phyloP scores from a whole-genome alignment of 2,888 invertebrate species.

The Folsomia manolachei region DNA sequence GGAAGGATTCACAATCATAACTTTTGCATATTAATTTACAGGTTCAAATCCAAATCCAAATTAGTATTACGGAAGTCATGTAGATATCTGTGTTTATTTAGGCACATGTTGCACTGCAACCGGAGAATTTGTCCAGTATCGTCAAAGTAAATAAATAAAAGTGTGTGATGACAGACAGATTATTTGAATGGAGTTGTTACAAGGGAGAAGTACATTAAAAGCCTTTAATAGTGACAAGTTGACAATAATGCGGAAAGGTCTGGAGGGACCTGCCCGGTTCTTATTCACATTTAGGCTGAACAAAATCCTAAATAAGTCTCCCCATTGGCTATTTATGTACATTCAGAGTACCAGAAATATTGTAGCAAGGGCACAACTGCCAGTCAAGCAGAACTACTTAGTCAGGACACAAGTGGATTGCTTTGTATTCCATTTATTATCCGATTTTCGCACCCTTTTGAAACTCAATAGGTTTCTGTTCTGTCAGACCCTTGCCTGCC shows the following conservation, averaged over 20 bases:
- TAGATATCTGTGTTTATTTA: too few relatives aligned
- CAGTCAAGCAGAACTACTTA: too few relatives aligned
- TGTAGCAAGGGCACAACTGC: too few relatives aligned
- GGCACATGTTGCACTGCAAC: too few relatives aligned
- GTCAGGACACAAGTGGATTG: not conserved
- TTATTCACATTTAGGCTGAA: too few relatives aligned
- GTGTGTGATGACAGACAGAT: conserved; percentile 12
- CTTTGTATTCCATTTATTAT: not conserved
- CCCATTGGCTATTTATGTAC: not conserved
- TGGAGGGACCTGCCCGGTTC: not conserved
- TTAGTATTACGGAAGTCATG: too few relatives aligned
- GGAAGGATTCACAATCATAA: too few relatives aligned
- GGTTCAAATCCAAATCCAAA: too few relatives aligned
- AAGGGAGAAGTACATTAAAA: conserved; percentile 17
- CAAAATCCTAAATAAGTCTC: not conserved
- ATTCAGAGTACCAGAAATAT: not conserved
- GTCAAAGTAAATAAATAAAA: too few relatives aligned
- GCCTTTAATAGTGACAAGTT: not conserved
- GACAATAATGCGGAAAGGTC: not conserved
- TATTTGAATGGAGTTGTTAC: conserved; percentile 27
- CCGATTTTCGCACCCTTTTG: conserved; percentile 22
- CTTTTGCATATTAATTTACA: too few relatives aligned
- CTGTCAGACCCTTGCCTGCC: not conserved
- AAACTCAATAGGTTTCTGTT: conserved; percentile 20
- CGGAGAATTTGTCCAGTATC: too few relatives aligned